Percentiles rank a stretch among this genome's conserved stretches.
Conservation (phyloP, 2,888 invertebrate species). For the Xanthorhoe designata region DNA sequence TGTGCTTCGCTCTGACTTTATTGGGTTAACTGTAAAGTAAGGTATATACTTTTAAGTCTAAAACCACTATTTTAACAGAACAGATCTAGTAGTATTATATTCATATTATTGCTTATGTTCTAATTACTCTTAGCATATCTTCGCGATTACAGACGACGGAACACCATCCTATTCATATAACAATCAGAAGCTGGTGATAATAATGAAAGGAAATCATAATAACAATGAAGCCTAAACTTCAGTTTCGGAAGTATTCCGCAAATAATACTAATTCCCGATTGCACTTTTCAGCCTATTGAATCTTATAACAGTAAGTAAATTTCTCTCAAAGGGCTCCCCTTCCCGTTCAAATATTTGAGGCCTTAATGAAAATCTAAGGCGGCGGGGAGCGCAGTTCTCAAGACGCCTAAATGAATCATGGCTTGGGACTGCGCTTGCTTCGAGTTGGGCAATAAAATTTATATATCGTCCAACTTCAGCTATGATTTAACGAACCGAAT, state of each 20-base stretch:
- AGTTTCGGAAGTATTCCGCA: constrained; percentile 26
- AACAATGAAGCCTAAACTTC: constrained; percentile 21
- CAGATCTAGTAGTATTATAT: background rate
- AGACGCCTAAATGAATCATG: constrained; percentile 77
- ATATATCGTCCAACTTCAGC: constrained; percentile 78
- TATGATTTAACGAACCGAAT: constrained; percentile 79
- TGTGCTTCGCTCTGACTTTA: background rate
- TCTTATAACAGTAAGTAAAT: constrained; percentile 45
- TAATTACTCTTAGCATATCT: background rate
- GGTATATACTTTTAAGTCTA: background rate
- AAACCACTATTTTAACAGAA: background rate
- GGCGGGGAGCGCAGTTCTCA: constrained; percentile 66
- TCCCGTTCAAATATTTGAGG: constrained; percentile 75
- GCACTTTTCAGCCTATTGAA: constrained; percentile 46
- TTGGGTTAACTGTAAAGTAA: background rate
- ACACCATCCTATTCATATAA: constrained; percentile 5
- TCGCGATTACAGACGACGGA: background rate
- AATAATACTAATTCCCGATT: constrained; percentile 38
- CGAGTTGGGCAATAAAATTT: constrained; percentile 74
- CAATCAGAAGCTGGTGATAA: constrained; percentile 17
- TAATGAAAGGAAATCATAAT: constrained; percentile 15
- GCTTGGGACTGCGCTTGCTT: constrained; percentile 61
- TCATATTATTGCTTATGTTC: background rate
- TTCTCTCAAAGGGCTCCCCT: constrained; percentile 42
- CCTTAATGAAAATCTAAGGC: constrained; percentile 79